Evolutionary conservation across 2,113 vertebrate genomes (phyloP).

Genomic region (Brachyhypopomus occidentalis): DNA sequence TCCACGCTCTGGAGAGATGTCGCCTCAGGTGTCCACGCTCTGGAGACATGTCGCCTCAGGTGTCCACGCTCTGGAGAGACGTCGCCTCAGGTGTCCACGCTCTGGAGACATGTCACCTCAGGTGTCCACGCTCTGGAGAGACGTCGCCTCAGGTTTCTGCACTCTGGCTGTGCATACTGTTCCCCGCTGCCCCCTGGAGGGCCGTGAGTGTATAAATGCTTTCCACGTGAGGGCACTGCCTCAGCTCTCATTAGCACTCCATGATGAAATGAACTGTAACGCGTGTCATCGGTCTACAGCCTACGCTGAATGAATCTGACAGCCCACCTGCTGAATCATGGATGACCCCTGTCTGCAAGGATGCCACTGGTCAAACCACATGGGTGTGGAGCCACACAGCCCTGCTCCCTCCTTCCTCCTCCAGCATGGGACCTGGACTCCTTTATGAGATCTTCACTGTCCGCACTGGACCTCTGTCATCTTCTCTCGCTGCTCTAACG

Average conservation of each 20-base stretch:
- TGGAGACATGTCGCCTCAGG: too few relatives aligned
- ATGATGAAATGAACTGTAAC: constrained; percentile 82
- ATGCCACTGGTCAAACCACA: constrained; percentile 8
- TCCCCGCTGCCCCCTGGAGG: constrained; percentile 40
- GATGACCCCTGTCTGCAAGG: constrained; percentile 69
- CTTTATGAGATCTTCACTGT: constrained; percentile 12
- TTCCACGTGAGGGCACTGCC: constrained; percentile 59
- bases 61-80: too few relatives aligned
- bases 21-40: too few relatives aligned
- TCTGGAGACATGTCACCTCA: too few relatives aligned
- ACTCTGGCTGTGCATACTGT: constrained; percentile 21
- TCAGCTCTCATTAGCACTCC: constrained; percentile 75
- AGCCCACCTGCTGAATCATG: constrained; percentile 77
- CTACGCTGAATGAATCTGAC: constrained; percentile 67
- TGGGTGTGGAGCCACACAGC: constrained; percentile 28
- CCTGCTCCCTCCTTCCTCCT: constrained; percentile 14
- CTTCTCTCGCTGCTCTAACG: constrained; percentile 11
- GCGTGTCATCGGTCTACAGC: constrained; percentile 67
- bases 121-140: background rate
- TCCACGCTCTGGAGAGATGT: too few relatives aligned
- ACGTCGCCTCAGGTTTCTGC: constrained; percentile 20
- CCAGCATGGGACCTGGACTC: constrained; percentile 28
- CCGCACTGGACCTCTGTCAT: constrained; percentile 21
- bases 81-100: too few relatives aligned
- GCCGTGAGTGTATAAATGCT: constrained; percentile 55